Evolutionary conservation across 92 coral and sea anemone species (phyloP).

Genomic region (Epizoanthus ramosus): DNA sequence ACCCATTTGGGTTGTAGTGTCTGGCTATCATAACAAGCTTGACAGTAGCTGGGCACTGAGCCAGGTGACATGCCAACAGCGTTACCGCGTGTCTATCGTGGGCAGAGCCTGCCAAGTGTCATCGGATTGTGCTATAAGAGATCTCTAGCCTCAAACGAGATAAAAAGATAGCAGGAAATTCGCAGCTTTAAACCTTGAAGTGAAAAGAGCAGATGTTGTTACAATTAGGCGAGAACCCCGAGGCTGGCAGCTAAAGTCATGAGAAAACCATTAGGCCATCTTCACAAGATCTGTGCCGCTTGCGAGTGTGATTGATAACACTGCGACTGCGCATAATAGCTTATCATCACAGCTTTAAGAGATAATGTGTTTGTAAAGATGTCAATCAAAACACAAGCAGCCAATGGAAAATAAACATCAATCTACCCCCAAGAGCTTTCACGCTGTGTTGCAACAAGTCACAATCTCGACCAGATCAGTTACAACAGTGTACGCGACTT

Average conservation of each 20-base stretch:
- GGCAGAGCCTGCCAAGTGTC: neutral
- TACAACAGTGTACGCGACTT: conserved; percentile 28
- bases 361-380: conserved; percentile 54
- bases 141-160: conserved; percentile 30
- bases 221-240: neutral
- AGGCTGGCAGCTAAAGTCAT: conserved; percentile 32
- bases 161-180: conserved; percentile 37
- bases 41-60: neutral
- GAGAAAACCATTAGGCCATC: conserved; percentile 49
- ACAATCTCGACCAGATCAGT: conserved; percentile 27
- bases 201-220: conserved; percentile 24
- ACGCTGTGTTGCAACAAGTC: conserved; percentile 42
- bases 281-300: conserved; percentile 45
- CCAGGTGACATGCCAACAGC: neutral
- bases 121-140: no score
- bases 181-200: neutral
- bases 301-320: conserved; percentile 43
- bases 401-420: conserved; percentile 86
- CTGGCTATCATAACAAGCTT: neutral
- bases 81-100: neutral
- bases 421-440: conserved; percentile 66
- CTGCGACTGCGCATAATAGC: conserved; percentile 44
- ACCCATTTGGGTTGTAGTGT: conserved; percentile 12
- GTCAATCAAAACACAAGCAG: conserved; percentile 70
- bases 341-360: conserved; percentile 34